These are phyloP conservation scores for Diorhabda elongata DNA, from an alignment of 1,140 invertebrate genomes.

Conservation along the genomic window DNA sequence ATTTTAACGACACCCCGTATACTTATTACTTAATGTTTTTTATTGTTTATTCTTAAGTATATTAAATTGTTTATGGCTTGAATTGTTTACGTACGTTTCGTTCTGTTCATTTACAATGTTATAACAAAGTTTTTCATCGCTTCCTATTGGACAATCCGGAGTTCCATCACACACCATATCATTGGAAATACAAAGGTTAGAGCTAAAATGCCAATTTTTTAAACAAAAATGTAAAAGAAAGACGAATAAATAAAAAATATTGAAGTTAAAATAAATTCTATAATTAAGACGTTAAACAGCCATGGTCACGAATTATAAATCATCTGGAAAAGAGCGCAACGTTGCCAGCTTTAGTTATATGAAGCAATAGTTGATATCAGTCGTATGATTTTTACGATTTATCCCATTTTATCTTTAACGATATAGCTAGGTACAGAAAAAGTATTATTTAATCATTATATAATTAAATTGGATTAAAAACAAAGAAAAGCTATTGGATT, in stretches of 20 bases:
- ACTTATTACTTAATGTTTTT: no score
- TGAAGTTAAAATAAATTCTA: no score
- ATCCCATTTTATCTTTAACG: no score
- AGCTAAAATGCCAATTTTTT: conserved; percentile 30
- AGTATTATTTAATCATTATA: neutral
- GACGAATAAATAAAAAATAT: no score
- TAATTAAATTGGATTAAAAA: neutral
- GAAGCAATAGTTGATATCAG: neutral
- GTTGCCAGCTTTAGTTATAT: neutral
- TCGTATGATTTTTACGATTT: no score
- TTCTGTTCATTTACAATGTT: conserved; percentile 25
- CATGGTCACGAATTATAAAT: no score
- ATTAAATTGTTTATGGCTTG: neutral
- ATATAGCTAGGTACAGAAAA: neutral
- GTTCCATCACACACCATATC: conserved; percentile 71
- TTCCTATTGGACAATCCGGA: conserved; percentile 62
- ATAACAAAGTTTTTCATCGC: conserved; percentile 59
- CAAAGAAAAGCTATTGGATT: neutral
- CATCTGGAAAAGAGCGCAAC: neutral
- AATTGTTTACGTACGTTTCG: conserved; percentile 6
- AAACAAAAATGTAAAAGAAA: no score
- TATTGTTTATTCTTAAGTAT: no score
- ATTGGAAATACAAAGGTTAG: conserved; percentile 57
- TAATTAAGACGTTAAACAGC: no score
- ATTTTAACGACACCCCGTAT: neutral